A percentile compares a stretch with the other conserved stretches of the same genome.
Conservation (phyloP, 2,888 invertebrate genomes). For the Phlogophora meticulosa region DNA sequence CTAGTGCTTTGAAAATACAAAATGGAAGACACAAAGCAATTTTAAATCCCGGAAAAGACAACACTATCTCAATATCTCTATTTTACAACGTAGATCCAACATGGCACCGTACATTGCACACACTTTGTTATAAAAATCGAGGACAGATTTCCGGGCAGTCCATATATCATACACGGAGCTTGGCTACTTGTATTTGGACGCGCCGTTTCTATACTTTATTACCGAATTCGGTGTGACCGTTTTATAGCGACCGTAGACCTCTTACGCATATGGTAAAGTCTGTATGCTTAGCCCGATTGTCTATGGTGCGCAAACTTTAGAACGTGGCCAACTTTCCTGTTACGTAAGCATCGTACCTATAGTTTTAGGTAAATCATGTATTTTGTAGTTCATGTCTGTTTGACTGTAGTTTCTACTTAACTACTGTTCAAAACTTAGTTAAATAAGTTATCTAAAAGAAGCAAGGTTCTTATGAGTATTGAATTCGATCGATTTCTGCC, state of each 20-base stretch:
- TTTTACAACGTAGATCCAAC: conserved; percentile 15
- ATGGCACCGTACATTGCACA: conserved; percentile 18
- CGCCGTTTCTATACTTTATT: conserved; percentile 56
- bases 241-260: conserved; percentile 53
- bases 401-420: conserved; percentile 2
- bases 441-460: neutral
- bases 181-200: conserved; percentile 58
- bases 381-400: conserved; percentile 17
- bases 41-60: neutral
- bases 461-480: neutral
- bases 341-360: conserved; percentile 27
- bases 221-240: conserved; percentile 51
- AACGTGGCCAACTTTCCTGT: conserved; percentile 34
- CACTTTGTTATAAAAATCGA: conserved; percentile 54
- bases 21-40: neutral
- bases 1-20: neutral
- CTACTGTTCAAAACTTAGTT: neutral
- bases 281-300: conserved; percentile 4
- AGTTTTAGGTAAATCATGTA: conserved; percentile 23
- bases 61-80: conserved; percentile 10
- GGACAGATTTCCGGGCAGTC: conserved; percentile 59
- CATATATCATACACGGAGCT: conserved; percentile 50
- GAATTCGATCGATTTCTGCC: neutral
- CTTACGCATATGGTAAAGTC: conserved; percentile 30
- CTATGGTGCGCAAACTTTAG: conserved; percentile 13